These are phyloP conservation scores for Bhutanitis thaidina DNA, from an alignment of 2,888 invertebrate genomes.

Conservation along the genomic window DNA sequence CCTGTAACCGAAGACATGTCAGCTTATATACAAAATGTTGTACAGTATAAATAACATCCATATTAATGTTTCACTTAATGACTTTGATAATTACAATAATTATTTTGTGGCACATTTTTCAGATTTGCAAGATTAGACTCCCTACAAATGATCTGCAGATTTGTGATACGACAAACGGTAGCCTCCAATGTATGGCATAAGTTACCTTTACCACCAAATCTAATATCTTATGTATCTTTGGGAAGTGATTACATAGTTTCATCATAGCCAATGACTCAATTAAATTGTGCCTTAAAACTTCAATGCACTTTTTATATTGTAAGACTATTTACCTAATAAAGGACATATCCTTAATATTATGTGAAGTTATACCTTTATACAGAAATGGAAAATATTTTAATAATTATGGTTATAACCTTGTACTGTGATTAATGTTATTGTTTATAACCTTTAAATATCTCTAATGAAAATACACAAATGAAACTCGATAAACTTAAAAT, in stretches of 20 bases:
- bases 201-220: slow-evolving; percentile 81
- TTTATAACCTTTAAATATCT: slow-evolving; percentile 20
- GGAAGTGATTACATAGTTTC: slow-evolving; percentile 75
- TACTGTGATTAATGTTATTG: slow-evolving; percentile 34
- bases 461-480: slow-evolving; percentile 11
- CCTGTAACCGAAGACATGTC: too few species aligned
- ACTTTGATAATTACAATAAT: too few species aligned
- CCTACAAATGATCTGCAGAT: slow-evolving; percentile 86
- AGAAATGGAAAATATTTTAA: slow-evolving; percentile 47
- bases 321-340: slow-evolving; percentile 28
- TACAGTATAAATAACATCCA: too few species aligned
- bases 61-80: too few species aligned
- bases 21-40: too few species aligned
- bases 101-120: slow-evolving; percentile 41
- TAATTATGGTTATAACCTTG: slow-evolving; percentile 37
- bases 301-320: slow-evolving; percentile 34
- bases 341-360: slow-evolving; percentile 32
- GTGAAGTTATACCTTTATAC: slow-evolving; percentile 54
- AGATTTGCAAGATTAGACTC: slow-evolving; percentile 84
- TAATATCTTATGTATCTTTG: slow-evolving; percentile 63
- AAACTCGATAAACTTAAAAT: slow-evolving; percentile 14
- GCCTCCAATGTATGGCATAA: slow-evolving; percentile 83
- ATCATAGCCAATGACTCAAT: slow-evolving; percentile 39
- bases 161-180: slow-evolving; percentile 85
- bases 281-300: slow-evolving; percentile 47